Evolutionary conservation across 2,888 invertebrate species (phyloP).

Genomic region (Agonopterix arenella): DNA sequence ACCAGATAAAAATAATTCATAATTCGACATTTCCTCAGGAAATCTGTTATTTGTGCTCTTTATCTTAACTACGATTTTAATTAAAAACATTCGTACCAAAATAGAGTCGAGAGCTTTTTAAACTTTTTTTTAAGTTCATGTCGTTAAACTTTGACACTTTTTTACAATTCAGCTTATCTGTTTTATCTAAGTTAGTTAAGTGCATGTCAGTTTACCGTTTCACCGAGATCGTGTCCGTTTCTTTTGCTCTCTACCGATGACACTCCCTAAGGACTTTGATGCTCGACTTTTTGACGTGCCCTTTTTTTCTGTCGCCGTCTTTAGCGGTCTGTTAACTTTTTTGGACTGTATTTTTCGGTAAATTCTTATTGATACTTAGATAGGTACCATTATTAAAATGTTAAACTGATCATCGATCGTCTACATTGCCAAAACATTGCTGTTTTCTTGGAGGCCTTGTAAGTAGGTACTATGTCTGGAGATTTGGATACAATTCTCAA

Average conservation of each 20-base stretch:
- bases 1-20: constrained; percentile 38
- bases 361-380: too few species aligned
- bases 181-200: constrained; percentile 39
- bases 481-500: too few species aligned
- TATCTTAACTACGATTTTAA: constrained; percentile 41
- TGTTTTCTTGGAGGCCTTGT: too few species aligned
- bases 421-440: too few species aligned
- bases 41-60: constrained; percentile 50
- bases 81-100: constrained; percentile 45
- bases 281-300: not conserved
- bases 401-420: too few species aligned
- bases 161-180: constrained; percentile 40
- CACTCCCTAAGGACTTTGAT: constrained; percentile 15
- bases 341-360: not conserved
- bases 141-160: constrained; percentile 64
- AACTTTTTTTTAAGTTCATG: constrained; percentile 32
- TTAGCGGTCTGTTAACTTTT: not conserved
- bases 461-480: too few species aligned
- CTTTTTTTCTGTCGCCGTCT: constrained; percentile 12
- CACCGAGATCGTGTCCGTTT: constrained; percentile 9
- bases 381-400: too few species aligned
- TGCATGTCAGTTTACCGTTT: constrained; percentile 39
- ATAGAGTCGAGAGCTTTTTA: constrained; percentile 29
- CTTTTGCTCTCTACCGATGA: constrained; percentile 13
- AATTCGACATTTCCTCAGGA: constrained; percentile 64